phyloP scores from a whole-genome alignment of 2,113 vertebrate species.

The Misgurnus anguillicaudatus region DNA sequence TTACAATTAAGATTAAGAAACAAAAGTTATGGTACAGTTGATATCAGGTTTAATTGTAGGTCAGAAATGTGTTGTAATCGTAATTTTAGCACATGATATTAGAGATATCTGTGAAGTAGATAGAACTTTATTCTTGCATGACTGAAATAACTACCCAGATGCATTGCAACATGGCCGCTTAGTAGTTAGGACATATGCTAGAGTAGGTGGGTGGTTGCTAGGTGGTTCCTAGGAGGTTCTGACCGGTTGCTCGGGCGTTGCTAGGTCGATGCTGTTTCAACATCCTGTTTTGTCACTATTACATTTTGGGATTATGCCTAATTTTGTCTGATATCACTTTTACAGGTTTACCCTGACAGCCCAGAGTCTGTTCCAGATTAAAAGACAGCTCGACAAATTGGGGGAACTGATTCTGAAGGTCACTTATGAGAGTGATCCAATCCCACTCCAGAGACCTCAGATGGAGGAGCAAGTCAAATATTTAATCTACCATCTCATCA shows the following conservation, averaged over 20 bases:
- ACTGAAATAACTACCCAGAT: too few species aligned
- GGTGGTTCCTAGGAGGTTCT: neutral
- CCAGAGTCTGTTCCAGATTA: slow-evolving; percentile 96
- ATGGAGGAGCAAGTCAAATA: slow-evolving; percentile 88
- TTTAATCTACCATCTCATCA: slow-evolving; percentile 89
- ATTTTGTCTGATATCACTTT: neutral
- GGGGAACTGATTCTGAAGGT: slow-evolving; percentile 89
- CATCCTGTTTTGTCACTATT: neutral
- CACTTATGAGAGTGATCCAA: slow-evolving; percentile 92
- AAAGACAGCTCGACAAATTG: slow-evolving; percentile 91
- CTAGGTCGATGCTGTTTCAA: neutral
- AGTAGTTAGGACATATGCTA: too few species aligned
- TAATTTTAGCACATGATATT: too few species aligned
- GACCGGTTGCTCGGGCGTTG: neutral
- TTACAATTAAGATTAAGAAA: too few species aligned
- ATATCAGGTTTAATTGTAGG: too few species aligned
- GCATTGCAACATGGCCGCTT: too few species aligned
- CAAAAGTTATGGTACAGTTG: too few species aligned
- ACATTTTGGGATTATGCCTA: neutral
- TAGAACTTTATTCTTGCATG: too few species aligned
- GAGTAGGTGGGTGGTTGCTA: too few species aligned
- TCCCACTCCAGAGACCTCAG: slow-evolving; percentile 85
- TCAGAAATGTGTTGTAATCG: too few species aligned
- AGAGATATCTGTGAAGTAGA: too few species aligned
- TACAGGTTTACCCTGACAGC: slow-evolving; percentile 87